phyloP scores from a whole-genome alignment of 2,113 vertebrate species.

The Hydrochoerus hydrochaeris region DNA sequence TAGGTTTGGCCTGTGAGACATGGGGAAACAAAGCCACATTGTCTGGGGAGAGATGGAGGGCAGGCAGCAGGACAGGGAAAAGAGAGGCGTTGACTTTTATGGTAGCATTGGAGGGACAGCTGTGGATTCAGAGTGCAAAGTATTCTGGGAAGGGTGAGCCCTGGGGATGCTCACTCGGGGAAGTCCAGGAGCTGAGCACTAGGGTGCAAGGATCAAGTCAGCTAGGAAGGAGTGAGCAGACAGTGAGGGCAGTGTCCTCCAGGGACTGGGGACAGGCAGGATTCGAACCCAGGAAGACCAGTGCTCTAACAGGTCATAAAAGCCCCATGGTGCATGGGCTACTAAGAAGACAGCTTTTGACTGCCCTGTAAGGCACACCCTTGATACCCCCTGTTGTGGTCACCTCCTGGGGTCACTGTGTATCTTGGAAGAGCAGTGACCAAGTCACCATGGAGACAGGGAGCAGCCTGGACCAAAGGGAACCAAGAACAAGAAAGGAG shows the following conservation, averaged over 20 bases:
- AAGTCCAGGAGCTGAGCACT: accelerated
- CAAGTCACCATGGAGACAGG: accelerated
- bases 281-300: accelerated
- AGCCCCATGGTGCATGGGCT: accelerated
- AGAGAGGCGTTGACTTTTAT: too few relatives aligned
- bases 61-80: neutral
- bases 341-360: accelerated
- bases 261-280: neutral
- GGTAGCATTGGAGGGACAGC: accelerated
- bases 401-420: neutral
- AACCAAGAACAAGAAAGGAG: neutral
- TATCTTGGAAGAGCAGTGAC: neutral
- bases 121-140: neutral
- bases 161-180: accelerated
- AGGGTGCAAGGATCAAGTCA: accelerated
- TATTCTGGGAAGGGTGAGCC: neutral
- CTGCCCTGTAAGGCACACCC: neutral
- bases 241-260: accelerated
- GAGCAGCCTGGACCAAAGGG: neutral
- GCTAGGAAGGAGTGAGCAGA: accelerated
- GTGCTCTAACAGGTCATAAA: accelerated
- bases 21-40: accelerated
- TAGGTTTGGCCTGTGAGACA: accelerated
- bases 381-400: too few relatives aligned
- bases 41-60: accelerated